Conservation (phyloP, 2,113 vertebrate species). For the Xyliphius kryptos region DNA sequence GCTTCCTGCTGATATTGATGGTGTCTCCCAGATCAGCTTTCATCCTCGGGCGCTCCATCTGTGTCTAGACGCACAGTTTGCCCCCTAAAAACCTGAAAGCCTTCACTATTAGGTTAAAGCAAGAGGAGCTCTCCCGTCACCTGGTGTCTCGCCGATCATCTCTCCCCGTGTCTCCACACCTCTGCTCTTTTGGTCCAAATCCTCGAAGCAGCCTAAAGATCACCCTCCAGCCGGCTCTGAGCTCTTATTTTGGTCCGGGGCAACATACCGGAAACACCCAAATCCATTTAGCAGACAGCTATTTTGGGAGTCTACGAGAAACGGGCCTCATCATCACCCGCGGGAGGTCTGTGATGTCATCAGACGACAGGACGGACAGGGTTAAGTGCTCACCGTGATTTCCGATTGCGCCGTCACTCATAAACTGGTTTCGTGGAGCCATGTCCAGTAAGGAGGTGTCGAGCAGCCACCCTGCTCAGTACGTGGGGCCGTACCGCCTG, state of each 20-base stretch:
- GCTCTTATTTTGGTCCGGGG: background rate
- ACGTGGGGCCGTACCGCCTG: conserved; percentile 71
- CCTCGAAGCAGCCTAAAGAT: background rate
- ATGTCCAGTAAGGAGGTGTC: conserved; percentile 71
- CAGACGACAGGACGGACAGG: conserved; percentile 45
- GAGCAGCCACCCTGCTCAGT: conserved; percentile 64
- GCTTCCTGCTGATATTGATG: conserved; percentile 8
- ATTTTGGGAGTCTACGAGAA: background rate
- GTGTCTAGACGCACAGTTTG: background rate
- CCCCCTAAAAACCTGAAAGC: background rate
- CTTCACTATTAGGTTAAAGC: background rate
- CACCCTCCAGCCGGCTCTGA: background rate
- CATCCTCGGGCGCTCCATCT: background rate
- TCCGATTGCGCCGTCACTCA: conserved; percentile 1
- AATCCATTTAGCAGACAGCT: background rate
- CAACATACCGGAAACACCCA: conserved; percentile 14
- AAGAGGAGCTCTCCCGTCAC: background rate
- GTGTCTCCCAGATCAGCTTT: conserved; percentile 15
- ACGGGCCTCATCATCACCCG: conserved; percentile 25
- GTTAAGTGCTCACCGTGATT: conserved; percentile 45
- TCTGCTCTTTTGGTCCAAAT: no score
- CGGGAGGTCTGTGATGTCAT: conserved; percentile 54
- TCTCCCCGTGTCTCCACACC: no score
- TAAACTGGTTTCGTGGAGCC: conserved; percentile 32
- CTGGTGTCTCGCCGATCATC: background rate